These are phyloP conservation scores for Manduca sexta DNA, from an alignment of 1,140 invertebrate species.

Conservation along the genomic window DNA sequence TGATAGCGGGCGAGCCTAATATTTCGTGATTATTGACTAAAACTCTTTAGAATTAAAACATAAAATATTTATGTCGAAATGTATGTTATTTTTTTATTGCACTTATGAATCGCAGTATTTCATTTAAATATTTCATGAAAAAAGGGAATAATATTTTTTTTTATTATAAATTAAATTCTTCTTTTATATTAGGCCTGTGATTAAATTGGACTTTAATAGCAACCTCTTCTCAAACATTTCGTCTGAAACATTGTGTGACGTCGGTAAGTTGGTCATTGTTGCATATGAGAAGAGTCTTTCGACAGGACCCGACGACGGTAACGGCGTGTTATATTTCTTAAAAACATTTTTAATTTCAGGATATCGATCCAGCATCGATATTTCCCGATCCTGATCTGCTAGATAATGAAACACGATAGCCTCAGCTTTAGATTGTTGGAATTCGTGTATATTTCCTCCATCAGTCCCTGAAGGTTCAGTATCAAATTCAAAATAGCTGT, in stretches of 20 bases:
- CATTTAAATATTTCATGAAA: too few species aligned
- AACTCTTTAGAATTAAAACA: too few species aligned
- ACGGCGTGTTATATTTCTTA: conserved; percentile 29
- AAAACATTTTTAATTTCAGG: conserved; percentile 26
- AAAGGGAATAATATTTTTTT: too few species aligned
- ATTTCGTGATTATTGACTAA: too few species aligned
- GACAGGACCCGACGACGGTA: conserved; percentile 36
- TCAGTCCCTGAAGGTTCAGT: conserved; percentile 1
- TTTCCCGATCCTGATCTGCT: not conserved
- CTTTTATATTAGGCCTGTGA: too few species aligned
- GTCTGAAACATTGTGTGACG: conserved; percentile 20
- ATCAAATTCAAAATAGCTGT: conserved; percentile 9
- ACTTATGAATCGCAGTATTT: too few species aligned
- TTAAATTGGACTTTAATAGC: conserved; percentile 15
- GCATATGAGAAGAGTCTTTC: conserved; percentile 36
- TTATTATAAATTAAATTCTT: too few species aligned
- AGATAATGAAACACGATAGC: conserved; percentile 4
- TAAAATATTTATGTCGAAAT: too few species aligned
- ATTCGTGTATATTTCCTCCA: not conserved
- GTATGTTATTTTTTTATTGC: too few species aligned
- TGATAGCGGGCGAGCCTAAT: too few species aligned
- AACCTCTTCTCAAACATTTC: conserved; percentile 21
- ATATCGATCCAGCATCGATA: conserved; percentile 6
- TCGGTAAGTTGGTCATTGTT: conserved; percentile 28
- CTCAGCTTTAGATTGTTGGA: conserved; percentile 1